Percentiles rank a stretch among this genome's conserved stretches.
Conservation (phyloP, 2,113 vertebrate genomes). For the Urocynchramus pylzowi region DNA sequence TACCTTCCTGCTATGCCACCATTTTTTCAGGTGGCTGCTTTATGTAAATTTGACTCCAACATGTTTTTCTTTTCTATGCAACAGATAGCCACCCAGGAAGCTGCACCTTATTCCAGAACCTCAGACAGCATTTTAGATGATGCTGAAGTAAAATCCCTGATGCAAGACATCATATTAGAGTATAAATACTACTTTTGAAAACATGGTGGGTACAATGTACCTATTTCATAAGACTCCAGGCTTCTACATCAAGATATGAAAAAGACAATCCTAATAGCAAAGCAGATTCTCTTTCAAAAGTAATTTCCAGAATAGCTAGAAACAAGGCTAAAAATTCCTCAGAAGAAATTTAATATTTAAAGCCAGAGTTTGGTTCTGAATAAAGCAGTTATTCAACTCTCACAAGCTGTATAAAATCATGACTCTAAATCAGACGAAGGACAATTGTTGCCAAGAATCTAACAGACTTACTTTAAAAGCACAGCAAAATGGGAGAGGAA, state of each 20-base stretch:
- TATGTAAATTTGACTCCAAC: not conserved
- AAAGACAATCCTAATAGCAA: not conserved
- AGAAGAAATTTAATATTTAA: not conserved
- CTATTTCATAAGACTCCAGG: not conserved
- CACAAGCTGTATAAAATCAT: not conserved
- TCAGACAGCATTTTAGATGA: not conserved
- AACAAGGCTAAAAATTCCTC: not conserved
- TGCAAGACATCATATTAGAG: not conserved
- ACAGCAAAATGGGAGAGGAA: not conserved
- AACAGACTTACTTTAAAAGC: not conserved
- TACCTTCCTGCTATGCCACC: not conserved
- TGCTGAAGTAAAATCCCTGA: not conserved
- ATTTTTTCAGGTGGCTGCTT: not conserved
- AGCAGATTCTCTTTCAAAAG: not conserved
- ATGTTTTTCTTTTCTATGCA: not conserved
- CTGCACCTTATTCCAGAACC: not conserved
- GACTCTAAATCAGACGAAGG: not conserved
- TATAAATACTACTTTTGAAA: not conserved
- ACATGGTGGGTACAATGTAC: rapidly evolving
- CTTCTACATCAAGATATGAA: not conserved
- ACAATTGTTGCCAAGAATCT: not conserved
- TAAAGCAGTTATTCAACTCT: not conserved
- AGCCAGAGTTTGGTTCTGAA: not conserved
- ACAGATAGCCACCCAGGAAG: not conserved
- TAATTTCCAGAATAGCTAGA: not conserved